These are phyloP conservation scores for Dasyurus viverrinus DNA, from an alignment of 2,113 vertebrate genomes.

Conservation along the genomic window DNA sequence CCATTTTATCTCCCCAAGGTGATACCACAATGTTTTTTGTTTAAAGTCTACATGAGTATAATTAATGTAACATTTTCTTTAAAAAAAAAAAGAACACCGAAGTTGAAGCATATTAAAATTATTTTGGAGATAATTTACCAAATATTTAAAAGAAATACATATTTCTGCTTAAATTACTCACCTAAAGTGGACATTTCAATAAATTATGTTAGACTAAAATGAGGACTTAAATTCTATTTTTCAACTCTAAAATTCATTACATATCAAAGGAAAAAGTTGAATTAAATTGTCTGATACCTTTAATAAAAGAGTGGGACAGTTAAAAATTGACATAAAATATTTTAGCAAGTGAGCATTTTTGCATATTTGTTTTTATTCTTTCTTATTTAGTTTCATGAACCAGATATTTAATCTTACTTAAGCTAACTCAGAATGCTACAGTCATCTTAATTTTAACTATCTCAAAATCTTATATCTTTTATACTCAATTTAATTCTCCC, in stretches of 20 bases:
- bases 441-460: neutral
- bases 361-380: neutral
- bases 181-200: neutral
- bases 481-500: neutral
- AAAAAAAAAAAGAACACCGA: neutral
- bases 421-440: neutral
- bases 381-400: neutral
- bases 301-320: neutral
- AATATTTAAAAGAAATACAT: conserved; percentile 45
- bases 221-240: neutral
- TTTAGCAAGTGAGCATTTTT: neutral
- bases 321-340: neutral
- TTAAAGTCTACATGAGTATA: neutral
- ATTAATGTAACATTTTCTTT: neutral
- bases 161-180: conserved; percentile 32
- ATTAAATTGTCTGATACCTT: neutral
- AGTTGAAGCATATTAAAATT: neutral
- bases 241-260: conserved; percentile 14
- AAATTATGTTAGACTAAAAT: neutral
- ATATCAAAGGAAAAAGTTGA: conserved; percentile 3
- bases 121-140: conserved; percentile 20
- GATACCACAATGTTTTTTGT: conserved; percentile 28
- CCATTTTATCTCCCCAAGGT: neutral
- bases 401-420: conserved; percentile 21
- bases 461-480: neutral